phyloP scores from a whole-genome alignment of 2,113 vertebrate species.

The Irena cyanogastra region DNA sequence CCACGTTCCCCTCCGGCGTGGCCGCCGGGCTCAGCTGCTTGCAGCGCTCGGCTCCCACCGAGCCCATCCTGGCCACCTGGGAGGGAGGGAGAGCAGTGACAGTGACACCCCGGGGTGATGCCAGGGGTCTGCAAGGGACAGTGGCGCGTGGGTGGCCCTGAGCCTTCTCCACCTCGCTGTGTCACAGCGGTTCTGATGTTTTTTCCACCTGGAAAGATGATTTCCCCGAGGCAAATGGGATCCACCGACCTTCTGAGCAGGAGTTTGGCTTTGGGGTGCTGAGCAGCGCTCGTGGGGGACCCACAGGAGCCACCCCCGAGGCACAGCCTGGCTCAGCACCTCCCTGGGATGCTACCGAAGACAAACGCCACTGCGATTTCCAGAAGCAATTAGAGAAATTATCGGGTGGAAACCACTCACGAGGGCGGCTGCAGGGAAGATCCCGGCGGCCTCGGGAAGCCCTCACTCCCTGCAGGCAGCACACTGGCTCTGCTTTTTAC shows the following conservation, averaged over 20 bases:
- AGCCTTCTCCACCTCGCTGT: fast-evolving
- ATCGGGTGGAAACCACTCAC: neutral
- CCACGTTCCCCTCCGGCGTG: constrained; percentile 79
- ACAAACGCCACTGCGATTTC: fast-evolving
- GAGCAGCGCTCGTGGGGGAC: neutral
- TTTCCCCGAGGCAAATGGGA: neutral
- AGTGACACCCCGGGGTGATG: neutral
- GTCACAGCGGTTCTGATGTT: fast-evolving
- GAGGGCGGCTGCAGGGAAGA: neutral
- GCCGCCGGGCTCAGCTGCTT: constrained; percentile 74
- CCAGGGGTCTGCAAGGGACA: neutral
- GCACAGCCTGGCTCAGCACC: neutral
- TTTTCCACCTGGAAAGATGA: neutral
- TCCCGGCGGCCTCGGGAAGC: neutral
- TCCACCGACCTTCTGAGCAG: neutral
- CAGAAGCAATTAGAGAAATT: constrained; percentile 15
- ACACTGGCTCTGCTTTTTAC: neutral
- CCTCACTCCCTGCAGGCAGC: neutral
- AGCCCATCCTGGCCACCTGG: constrained; percentile 71
- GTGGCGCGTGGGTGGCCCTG: fast-evolving
- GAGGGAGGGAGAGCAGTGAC: neutral
- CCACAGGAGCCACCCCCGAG: neutral
- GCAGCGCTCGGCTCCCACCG: constrained; percentile 77
- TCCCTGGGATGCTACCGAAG: neutral
- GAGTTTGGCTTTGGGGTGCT: neutral